Base-by-base conservation (phyloP, 2,888 invertebrate species). In the Archips crataeganus region DNA sequence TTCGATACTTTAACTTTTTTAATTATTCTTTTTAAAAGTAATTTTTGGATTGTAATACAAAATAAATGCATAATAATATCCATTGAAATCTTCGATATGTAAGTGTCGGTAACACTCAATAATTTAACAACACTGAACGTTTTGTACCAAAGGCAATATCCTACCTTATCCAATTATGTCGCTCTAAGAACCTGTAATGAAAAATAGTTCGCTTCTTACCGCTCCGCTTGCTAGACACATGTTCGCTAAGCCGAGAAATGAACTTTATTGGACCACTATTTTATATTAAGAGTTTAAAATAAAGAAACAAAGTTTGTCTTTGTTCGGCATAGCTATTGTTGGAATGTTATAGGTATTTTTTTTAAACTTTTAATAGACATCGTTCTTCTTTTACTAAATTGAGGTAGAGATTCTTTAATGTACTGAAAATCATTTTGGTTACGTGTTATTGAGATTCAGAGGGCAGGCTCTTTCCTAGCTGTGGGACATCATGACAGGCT, bases 151-250 rank as follows among this genome's bases (percentile, higher is more conserved):
- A 71, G 34, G 64, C 70, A 71, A 71, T 71, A 64, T 64, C 70
- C 64, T 71, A 64, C 47, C 34, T 64, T 57, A 36, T 71, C 57
- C 57, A 71, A 71, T 71, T 71, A 70, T 57, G 45, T 65, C 47
- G 34, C 15, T 59, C 34, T 59, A 47, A 60, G 64, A 15, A 47
- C 10, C 15, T 36, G 57, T 64, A 71, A 71, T 71, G 64, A 71
- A 36, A 64, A 64, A 71, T 71, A 36, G 70, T 70, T 64, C 11
- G 47, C 60, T 68, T 45, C 62, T 62, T 45, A 36, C 39, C 62
- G 62, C 62, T 23, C 13, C 23, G 42, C 54, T 70, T 54, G 45
- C 61, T 54, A 69, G 61, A 61, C 68, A 69, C 42, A 39, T 69
- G 62, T 70, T 70, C 49, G 49, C 39, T 60, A 61, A 62, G 32